Percentiles rank a stretch among this genome's conserved stretches.
These are phyloP conservation scores for Spodoptera frugiperda DNA, from an alignment of 1,140 invertebrate genomes.

Conservation along the genomic window DNA sequence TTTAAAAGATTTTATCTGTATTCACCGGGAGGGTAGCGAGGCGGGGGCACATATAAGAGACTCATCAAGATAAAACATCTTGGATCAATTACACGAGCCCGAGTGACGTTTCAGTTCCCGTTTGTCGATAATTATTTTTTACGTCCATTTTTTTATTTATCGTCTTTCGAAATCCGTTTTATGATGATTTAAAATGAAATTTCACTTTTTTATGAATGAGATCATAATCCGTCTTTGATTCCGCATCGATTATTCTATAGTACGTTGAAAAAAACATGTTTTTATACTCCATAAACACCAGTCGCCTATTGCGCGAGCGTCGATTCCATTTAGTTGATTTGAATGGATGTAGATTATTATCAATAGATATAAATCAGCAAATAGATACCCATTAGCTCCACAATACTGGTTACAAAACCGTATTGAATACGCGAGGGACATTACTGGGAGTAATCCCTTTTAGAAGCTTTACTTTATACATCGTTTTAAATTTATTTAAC, in stretches of 20 bases:
- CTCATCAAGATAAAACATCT: conserved; percentile 85
- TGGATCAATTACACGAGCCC: conserved; percentile 83
- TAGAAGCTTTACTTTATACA: conserved; percentile 38
- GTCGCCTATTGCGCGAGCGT: conserved; percentile 59
- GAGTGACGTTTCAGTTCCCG: conserved; percentile 80
- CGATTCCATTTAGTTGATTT: conserved; percentile 67
- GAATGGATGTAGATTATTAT: conserved; percentile 71
- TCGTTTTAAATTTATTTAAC: conserved; percentile 41
- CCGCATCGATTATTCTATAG: conserved; percentile 53
- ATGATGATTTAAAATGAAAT: conserved; percentile 23
- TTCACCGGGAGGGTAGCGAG: conserved; percentile 80
- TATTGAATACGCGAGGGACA: conserved; percentile 55
- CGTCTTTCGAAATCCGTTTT: conserved; percentile 30
- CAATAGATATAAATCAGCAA: conserved; percentile 74
- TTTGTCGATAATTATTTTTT: conserved; percentile 72
- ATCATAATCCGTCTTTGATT: conserved; percentile 57
- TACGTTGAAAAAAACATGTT: conserved; percentile 53
- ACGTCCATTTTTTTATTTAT: conserved; percentile 36
- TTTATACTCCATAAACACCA: conserved; percentile 62
- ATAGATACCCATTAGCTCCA: conserved; percentile 64
- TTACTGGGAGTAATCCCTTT: conserved; percentile 44
- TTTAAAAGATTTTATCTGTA: conserved; percentile 83
- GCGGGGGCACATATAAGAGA: conserved; percentile 82
- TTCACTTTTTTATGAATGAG: conserved; percentile 35
- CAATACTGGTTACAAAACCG: conserved; percentile 59